Evolutionary conservation across 2,888 invertebrate species (phyloP).

Genomic region (Catocala sponsa): DNA sequence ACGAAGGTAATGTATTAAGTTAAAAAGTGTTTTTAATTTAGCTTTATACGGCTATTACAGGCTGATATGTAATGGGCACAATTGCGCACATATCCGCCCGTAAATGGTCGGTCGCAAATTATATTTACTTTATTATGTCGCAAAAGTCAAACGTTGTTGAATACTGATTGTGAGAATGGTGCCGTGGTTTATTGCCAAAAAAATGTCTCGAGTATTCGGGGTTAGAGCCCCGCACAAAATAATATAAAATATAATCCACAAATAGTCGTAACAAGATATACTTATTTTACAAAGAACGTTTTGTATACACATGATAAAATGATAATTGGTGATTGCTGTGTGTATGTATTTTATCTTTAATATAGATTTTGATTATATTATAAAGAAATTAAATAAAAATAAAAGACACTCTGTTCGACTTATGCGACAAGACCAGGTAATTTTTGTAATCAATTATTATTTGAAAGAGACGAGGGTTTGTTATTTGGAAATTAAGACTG

Average conservation of each 20-base stretch:
- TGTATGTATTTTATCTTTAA: no score
- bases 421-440: background rate
- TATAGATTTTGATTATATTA: no score
- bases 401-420: background rate
- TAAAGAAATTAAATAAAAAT: no score
- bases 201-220: no score
- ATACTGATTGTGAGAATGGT: background rate
- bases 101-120: no score
- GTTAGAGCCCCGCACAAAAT: no score
- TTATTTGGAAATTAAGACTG: slow-evolving; percentile 44
- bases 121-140: background rate
- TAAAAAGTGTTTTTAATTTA: slow-evolving; percentile 10
- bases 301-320: no score
- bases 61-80: background rate
- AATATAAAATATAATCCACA: no score
- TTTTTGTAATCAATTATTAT: background rate
- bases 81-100: no score
- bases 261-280: no score
- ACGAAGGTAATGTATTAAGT: background rate
- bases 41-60: background rate
- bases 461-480: slow-evolving; percentile 9
- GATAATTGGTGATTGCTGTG: no score
- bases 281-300: no score
- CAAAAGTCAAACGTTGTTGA: background rate
- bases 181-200: background rate